Evolutionary conservation across 2,888 invertebrate species (phyloP).

Genomic region (Agriopis leucophaearia): DNA sequence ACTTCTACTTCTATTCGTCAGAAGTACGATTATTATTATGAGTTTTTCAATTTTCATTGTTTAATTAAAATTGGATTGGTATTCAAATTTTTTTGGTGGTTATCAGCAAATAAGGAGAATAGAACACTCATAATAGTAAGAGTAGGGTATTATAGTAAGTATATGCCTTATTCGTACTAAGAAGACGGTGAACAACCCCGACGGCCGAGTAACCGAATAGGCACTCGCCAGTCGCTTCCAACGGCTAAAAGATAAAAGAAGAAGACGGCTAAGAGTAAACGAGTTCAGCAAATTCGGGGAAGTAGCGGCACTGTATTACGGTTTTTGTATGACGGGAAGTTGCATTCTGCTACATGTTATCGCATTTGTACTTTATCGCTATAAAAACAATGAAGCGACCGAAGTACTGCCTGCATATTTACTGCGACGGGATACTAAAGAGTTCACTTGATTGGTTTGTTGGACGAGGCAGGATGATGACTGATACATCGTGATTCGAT

Average conservation of each 20-base stretch:
- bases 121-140: no score
- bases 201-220: constrained; percentile 63
- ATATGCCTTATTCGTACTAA: neutral
- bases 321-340: constrained; percentile 54
- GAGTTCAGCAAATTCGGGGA: constrained; percentile 62
- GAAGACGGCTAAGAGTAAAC: constrained; percentile 56
- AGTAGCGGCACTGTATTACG: constrained; percentile 64
- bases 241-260: constrained; percentile 58
- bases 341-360: constrained; percentile 14
- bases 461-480: constrained; percentile 25
- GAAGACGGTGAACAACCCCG: constrained; percentile 45
- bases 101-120: no score
- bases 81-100: no score
- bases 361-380: constrained; percentile 16
- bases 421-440: constrained; percentile 7
- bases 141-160: neutral
- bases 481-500: constrained; percentile 17
- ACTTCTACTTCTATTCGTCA: neutral
- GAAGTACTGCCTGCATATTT: neutral
- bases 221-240: constrained; percentile 47
- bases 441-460: no score
- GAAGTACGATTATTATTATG: no score
- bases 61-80: neutral
- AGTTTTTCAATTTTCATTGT: neutral
- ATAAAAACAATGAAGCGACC: neutral